These are phyloP conservation scores for Pseudochaenichthys georgianus DNA, from an alignment of 2,797 vertebrate species.

Conservation along the genomic window DNA sequence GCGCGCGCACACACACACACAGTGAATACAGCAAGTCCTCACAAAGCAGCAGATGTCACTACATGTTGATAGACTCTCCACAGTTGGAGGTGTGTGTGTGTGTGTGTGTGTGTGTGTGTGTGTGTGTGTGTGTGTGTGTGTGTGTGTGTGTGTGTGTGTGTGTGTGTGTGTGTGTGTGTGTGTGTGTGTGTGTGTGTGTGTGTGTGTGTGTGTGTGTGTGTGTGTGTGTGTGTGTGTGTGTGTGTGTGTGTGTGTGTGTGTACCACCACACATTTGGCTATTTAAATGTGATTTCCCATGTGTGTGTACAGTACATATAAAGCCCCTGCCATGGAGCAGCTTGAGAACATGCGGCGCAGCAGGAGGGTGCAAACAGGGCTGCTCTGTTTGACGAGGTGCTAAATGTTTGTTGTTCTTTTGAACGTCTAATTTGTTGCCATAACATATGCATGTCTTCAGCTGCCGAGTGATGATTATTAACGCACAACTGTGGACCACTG, in stretches of 20 bases:
- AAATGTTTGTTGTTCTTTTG: conserved; percentile 79
- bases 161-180: conserved; percentile 63
- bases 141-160: conserved; percentile 69
- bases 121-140: conserved; percentile 62
- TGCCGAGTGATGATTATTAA: conserved; percentile 70
- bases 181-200: conserved; percentile 39
- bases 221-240: conserved; percentile 68
- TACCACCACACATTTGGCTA: no score
- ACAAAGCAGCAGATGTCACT: conserved; percentile 86
- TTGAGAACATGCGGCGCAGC: conserved; percentile 72
- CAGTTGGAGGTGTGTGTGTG: conserved; percentile 62
- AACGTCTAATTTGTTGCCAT: conserved; percentile 77
- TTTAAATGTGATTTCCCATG: conserved; percentile 37
- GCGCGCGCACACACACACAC: conserved; percentile 25
- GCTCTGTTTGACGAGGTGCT: conserved; percentile 79
- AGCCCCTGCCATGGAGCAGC: conserved; percentile 60
- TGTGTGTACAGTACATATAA: conserved; percentile 50
- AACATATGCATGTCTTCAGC: conserved; percentile 75
- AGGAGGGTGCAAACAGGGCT: conserved; percentile 69
- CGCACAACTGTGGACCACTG: conserved; percentile 48
- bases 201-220: conserved; percentile 59
- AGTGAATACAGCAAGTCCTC: conserved; percentile 68
- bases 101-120: conserved; percentile 63
- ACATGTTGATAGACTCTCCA: conserved; percentile 77
- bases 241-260: conserved; percentile 39